These are phyloP conservation scores for Limulus polyphemus DNA, from an alignment of 2,888 invertebrate genomes.

Conservation along the genomic window DNA sequence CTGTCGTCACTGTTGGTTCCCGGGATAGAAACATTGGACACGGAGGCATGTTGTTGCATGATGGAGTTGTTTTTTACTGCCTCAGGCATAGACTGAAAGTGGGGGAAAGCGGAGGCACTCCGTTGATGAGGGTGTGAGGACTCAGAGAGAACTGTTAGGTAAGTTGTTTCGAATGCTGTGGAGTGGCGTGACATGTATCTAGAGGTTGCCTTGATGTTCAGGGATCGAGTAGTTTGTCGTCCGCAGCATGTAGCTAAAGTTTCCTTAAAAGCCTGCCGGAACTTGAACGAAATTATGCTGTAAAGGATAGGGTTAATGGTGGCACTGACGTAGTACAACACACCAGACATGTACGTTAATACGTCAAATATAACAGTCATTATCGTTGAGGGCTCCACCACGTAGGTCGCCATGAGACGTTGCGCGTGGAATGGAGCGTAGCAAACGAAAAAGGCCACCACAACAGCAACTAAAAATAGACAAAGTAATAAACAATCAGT, in stretches of 20 bases:
- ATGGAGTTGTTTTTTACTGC: background rate
- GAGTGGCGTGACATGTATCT: too few relatives aligned
- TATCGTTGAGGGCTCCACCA: constrained; percentile 18
- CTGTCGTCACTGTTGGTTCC: background rate
- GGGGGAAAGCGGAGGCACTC: too few relatives aligned
- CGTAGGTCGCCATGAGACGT: constrained; percentile 52
- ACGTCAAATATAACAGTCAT: constrained; percentile 47
- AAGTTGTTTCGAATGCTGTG: background rate
- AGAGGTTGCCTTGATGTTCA: too few relatives aligned
- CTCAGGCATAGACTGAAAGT: too few relatives aligned
- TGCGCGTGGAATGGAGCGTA: constrained; percentile 90
- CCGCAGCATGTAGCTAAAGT: constrained; percentile 28
- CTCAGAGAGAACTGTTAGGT: background rate
- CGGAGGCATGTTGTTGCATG: background rate
- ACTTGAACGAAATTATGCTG: constrained; percentile 38
- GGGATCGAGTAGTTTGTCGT: background rate
- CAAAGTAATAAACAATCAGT: background rate
- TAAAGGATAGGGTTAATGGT: constrained; percentile 52
- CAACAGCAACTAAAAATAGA: constrained; percentile 40
- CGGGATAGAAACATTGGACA: background rate
- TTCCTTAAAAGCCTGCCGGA: constrained; percentile 37
- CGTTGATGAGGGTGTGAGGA: background rate
- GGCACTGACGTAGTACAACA: constrained; percentile 81
- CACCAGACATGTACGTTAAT: constrained; percentile 69
- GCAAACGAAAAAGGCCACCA: constrained; percentile 72